Conservation (phyloP, 2,113 vertebrate species). For the Terrapene triunguis region DNA sequence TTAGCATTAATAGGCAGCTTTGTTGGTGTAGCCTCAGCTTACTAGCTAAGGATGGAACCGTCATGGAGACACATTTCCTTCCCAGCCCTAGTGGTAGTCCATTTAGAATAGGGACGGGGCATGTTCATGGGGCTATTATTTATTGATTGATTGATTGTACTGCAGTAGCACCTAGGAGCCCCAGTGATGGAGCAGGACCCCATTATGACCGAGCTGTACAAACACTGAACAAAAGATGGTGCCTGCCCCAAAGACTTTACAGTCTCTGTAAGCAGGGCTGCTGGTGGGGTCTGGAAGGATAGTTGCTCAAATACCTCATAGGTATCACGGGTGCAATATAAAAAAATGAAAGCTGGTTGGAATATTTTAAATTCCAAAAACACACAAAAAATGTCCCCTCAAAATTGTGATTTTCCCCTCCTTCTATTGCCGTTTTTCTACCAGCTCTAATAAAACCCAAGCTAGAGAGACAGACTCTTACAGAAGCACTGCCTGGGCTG, state of each 20-base stretch:
- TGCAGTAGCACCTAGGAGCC: not conserved
- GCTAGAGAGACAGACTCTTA: fast-evolving
- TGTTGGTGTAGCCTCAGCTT: not conserved
- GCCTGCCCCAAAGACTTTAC: not conserved
- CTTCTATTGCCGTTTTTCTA: not conserved
- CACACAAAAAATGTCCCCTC: not conserved
- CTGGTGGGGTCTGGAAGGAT: not conserved
- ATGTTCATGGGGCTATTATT: not conserved
- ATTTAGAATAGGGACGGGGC: not conserved
- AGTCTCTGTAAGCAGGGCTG: not conserved
- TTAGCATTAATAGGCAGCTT: not conserved
- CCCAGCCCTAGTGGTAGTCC: not conserved
- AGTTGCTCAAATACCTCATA: not conserved
- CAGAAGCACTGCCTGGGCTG: not conserved
- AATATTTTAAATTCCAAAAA: not conserved
- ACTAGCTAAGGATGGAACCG: fast-evolving
- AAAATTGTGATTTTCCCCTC: not conserved
- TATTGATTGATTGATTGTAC: not conserved
- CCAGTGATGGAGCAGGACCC: not conserved
- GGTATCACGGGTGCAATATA: not conserved
- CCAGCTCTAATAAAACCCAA: not conserved
- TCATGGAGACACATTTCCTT: not conserved
- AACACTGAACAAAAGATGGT: not conserved
- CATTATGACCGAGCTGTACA: not conserved
- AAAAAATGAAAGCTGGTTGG: not conserved